Conservation (phyloP, 2,888 invertebrate genomes). For the Galeopsomyia nigrocyanea region DNA sequence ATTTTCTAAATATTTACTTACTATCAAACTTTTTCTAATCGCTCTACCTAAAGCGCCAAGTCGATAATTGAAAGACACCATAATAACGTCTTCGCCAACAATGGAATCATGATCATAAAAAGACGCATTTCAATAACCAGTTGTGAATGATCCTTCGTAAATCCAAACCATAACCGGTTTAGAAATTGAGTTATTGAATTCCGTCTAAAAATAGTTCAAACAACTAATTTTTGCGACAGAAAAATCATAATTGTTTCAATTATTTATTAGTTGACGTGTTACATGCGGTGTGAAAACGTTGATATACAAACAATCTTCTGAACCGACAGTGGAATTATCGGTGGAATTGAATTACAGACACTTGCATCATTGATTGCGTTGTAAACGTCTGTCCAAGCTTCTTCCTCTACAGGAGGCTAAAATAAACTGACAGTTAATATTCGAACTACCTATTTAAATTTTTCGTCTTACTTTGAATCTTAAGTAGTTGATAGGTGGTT, state of each 20-base stretch:
- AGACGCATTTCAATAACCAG: slow-evolving; percentile 29
- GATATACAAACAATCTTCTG: slow-evolving; percentile 50
- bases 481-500: slow-evolving; percentile 52
- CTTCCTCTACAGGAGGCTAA: slow-evolving; percentile 47
- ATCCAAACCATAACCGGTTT: slow-evolving; percentile 51
- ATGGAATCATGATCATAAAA: slow-evolving; percentile 47
- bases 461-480: slow-evolving; percentile 53
- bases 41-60: slow-evolving; percentile 44
- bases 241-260: neutral
- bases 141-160: slow-evolving; percentile 44
- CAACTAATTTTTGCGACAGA: neutral
- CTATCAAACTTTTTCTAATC: too few relatives aligned
- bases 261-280: slow-evolving; percentile 10
- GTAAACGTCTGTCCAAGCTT: slow-evolving; percentile 44
- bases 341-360: slow-evolving; percentile 23
- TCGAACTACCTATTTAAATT: neutral
- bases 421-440: neutral
- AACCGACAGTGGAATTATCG: slow-evolving; percentile 27
- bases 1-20: too few relatives aligned
- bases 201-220: neutral
- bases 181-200: neutral
- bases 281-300: slow-evolving; percentile 50
- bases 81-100: slow-evolving; percentile 46
- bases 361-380: slow-evolving; percentile 39
- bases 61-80: slow-evolving; percentile 47